These are phyloP conservation scores for Metellina segmentata DNA, from an alignment of 2,888 invertebrate species.

Conservation along the genomic window DNA sequence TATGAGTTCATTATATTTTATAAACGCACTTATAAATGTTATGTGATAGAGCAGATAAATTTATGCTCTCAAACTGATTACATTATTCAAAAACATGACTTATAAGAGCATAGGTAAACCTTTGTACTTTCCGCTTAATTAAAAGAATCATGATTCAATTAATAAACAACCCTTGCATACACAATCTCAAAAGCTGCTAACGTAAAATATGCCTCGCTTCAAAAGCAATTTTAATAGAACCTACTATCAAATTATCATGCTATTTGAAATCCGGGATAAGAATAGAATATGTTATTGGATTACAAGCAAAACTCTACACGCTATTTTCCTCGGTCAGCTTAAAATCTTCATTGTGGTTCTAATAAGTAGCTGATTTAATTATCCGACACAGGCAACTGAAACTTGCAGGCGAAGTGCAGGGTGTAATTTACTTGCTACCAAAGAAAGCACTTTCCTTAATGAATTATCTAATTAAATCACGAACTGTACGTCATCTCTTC, in stretches of 20 bases:
- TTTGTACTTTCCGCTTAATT: too few relatives aligned
- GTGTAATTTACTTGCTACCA: constrained; percentile 32
- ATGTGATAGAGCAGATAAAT: too few relatives aligned
- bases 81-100: too few relatives aligned
- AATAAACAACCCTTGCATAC: too few relatives aligned
- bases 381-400: not conserved
- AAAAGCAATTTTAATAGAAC: not conserved
- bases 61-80: too few relatives aligned
- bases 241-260: not conserved
- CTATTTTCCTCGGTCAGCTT: not conserved
- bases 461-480: constrained; percentile 47
- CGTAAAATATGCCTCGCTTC: not conserved
- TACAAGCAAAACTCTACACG: not conserved
- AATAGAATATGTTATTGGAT: not conserved
- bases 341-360: not conserved
- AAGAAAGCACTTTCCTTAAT: constrained; percentile 62
- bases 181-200: too few relatives aligned
- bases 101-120: too few relatives aligned
- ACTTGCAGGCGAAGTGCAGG: not conserved
- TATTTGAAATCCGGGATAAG: not conserved
- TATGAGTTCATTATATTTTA: too few relatives aligned
- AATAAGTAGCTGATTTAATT: not conserved
- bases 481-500: not conserved
- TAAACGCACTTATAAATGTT: too few relatives aligned
- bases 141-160: too few relatives aligned